A percentile compares a stretch with the other conserved stretches of the same genome.
phyloP scores from a whole-genome alignment of 2,888 invertebrate genomes.

The Steinernema carpocapsae region DNA sequence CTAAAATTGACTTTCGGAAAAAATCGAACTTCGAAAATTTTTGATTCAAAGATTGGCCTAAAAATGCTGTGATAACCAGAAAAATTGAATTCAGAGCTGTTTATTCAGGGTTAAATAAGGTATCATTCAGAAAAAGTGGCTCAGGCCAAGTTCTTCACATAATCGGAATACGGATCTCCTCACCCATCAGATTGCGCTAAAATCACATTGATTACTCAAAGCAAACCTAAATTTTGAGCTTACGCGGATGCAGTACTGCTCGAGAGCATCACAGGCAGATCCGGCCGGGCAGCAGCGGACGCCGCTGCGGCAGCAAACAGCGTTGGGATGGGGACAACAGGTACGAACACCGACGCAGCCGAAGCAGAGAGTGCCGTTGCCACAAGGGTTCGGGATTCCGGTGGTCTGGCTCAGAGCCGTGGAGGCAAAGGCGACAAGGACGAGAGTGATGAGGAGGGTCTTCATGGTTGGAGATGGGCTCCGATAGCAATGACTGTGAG shows the following conservation, averaged over 20 bases:
- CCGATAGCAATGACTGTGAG: too few relatives aligned
- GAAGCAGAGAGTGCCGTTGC: not conserved
- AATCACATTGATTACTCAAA: too few relatives aligned
- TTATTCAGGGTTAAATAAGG: too few relatives aligned
- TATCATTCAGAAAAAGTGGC: too few relatives aligned
- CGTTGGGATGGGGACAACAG: not conserved
- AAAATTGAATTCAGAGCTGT: too few relatives aligned
- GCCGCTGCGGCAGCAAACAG: not conserved
- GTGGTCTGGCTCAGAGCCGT: not conserved
- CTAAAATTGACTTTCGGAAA: too few relatives aligned
- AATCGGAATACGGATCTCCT: too few relatives aligned
- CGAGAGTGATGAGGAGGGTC: not conserved
- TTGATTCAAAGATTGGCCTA: too few relatives aligned
- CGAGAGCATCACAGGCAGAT: not conserved
- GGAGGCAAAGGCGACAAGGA: not conserved
- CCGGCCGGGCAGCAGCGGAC: not conserved
- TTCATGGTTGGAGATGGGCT: conserved; percentile 3
- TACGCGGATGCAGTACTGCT: not conserved
- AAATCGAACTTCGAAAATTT: too few relatives aligned
- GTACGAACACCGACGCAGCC: not conserved
- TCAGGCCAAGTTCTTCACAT: too few relatives aligned
- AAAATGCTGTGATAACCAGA: too few relatives aligned
- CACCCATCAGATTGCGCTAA: too few relatives aligned
- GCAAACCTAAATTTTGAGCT: not conserved
- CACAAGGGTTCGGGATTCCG: not conserved